Evolutionary conservation across 2,797 vertebrate genomes (phyloP).

Genomic region (Micropoecilia bifurca): DNA sequence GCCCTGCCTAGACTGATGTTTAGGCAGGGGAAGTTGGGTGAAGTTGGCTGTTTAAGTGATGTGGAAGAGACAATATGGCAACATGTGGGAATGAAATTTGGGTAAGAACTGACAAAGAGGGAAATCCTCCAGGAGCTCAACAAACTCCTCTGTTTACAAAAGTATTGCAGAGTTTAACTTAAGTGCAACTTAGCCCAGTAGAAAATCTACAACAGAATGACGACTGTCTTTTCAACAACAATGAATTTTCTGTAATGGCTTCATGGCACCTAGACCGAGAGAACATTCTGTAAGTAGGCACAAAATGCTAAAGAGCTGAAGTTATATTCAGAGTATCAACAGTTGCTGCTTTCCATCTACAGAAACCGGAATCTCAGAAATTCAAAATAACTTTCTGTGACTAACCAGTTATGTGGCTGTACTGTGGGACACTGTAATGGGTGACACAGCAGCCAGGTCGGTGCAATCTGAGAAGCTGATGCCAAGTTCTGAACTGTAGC

Average conservation of each 20-base stretch:
- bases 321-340: background rate
- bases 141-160: background rate
- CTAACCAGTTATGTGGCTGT: conserved; percentile 13
- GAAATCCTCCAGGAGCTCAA: background rate
- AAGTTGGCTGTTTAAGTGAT: too few relatives aligned
- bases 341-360: background rate
- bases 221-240: background rate
- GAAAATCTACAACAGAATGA: background rate
- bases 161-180: background rate
- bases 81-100: background rate
- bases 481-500: background rate
- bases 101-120: background rate
- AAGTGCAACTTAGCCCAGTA: background rate
- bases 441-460: conserved; percentile 6
- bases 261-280: background rate
- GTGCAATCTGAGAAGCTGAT: conserved; percentile 10
- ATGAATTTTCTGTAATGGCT: background rate
- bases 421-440: background rate
- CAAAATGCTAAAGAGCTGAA: background rate
- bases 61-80: background rate
- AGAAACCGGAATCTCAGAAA: conserved; percentile 1
- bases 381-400: conserved; percentile 9
- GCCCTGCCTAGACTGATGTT: too few relatives aligned
- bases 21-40: too few relatives aligned
- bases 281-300: background rate